Conservation (phyloP, 2,797 vertebrate species). For the Gorsachius magnificus region DNA sequence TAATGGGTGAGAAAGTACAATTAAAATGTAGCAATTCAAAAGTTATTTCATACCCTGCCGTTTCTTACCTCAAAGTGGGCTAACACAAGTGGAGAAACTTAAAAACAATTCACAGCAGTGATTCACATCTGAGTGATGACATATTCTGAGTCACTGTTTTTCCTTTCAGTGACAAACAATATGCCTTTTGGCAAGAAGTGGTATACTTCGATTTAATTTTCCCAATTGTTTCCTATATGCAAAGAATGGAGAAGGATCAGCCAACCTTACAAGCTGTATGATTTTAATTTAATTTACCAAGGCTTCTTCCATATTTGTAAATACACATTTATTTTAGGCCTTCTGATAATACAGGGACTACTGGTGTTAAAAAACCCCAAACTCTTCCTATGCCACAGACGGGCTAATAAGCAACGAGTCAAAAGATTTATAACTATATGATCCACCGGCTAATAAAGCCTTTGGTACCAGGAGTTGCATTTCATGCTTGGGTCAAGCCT, state of each 20-base stretch:
- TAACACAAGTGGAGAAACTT: neutral
- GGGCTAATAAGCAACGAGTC: neutral
- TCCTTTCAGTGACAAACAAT: neutral
- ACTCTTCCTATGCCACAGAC: neutral
- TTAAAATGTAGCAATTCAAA: neutral
- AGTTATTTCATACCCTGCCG: neutral
- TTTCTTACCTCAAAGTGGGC: neutral
- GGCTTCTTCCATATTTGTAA: neutral
- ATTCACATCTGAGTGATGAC: neutral
- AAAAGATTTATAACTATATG: neutral
- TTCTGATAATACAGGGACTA: neutral
- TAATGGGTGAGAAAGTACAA: neutral
- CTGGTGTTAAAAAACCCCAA: neutral
- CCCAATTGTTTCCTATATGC: neutral
- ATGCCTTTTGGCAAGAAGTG: neutral
- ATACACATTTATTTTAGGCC: neutral
- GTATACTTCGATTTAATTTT: neutral
- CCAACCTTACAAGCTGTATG: neutral
- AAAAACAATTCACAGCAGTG: neutral
- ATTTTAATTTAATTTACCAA: neutral
- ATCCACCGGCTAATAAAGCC: slow-evolving; percentile 28
- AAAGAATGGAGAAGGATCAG: neutral
- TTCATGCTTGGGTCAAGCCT: neutral
- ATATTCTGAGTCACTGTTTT: neutral
- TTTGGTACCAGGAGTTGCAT: neutral